Conservation (phyloP, 2,113 vertebrate species). For the Abramis brama region DNA sequence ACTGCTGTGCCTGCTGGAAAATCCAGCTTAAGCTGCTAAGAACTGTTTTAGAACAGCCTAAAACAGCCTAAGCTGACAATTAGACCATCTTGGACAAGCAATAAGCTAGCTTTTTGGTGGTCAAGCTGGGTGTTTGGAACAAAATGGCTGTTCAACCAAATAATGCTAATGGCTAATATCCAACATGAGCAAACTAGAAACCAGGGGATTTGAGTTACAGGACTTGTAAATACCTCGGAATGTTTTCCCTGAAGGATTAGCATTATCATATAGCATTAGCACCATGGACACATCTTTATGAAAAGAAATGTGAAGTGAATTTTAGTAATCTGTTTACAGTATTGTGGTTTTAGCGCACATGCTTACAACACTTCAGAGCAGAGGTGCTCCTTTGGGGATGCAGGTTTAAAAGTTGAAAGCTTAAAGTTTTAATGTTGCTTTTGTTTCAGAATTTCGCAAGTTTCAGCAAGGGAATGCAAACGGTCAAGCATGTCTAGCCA, state of each 20-base stretch:
- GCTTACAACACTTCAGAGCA: neutral
- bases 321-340: neutral
- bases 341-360: neutral
- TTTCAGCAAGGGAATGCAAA: neutral
- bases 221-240: neutral
- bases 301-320: neutral
- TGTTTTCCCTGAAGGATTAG: neutral
- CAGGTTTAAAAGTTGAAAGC: neutral
- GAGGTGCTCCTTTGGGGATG: neutral
- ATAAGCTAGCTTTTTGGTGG: no score
- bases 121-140: neutral
- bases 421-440: neutral
- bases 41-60: neutral
- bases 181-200: neutral
- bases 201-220: neutral
- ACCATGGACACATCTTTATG: neutral
- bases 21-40: neutral
- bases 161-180: neutral
- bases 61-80: no score
- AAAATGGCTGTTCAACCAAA: neutral
- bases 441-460: neutral
- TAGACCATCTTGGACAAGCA: no score
- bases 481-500: neutral
- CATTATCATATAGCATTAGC: neutral
- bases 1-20: neutral